These are phyloP conservation scores for Nesogale talazaci DNA, from an alignment of 2,113 vertebrate species.

Conservation along the genomic window DNA sequence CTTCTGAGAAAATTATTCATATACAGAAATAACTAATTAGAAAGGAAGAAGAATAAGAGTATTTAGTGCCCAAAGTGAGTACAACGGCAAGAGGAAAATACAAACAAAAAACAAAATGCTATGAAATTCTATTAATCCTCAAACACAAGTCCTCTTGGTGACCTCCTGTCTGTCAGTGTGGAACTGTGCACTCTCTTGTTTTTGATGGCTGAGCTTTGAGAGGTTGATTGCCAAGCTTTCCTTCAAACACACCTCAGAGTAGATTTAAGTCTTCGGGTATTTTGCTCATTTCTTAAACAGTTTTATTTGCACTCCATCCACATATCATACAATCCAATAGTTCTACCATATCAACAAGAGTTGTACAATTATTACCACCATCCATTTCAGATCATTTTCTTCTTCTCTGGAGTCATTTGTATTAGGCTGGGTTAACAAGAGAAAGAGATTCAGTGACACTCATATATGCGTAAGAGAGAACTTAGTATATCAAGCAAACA, in stretches of 20 bases:
- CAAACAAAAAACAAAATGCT: slow-evolving; percentile 15
- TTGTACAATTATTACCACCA: too few relatives aligned
- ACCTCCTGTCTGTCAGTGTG: neutral
- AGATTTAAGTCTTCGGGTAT: neutral
- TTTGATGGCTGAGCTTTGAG: neutral
- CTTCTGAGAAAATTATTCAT: neutral
- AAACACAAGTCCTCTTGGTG: neutral
- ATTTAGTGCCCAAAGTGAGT: slow-evolving; percentile 17
- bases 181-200: neutral
- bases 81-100: slow-evolving; percentile 40
- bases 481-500: too few relatives aligned
- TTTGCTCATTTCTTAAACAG: too few relatives aligned
- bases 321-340: too few relatives aligned
- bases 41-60: neutral
- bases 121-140: neutral
- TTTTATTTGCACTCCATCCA: too few relatives aligned
- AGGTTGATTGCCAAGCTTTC: neutral
- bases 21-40: neutral
- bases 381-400: too few relatives aligned
- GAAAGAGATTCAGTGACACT: too few relatives aligned
- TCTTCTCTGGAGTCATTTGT: too few relatives aligned
- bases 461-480: too few relatives aligned
- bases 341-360: too few relatives aligned
- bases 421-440: too few relatives aligned
- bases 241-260: neutral